A percentile compares a stretch with the other conserved stretches of the same genome.
phyloP scores from a whole-genome alignment of 2,113 vertebrate genomes.

The Cyphomyrus plagiostoma region DNA sequence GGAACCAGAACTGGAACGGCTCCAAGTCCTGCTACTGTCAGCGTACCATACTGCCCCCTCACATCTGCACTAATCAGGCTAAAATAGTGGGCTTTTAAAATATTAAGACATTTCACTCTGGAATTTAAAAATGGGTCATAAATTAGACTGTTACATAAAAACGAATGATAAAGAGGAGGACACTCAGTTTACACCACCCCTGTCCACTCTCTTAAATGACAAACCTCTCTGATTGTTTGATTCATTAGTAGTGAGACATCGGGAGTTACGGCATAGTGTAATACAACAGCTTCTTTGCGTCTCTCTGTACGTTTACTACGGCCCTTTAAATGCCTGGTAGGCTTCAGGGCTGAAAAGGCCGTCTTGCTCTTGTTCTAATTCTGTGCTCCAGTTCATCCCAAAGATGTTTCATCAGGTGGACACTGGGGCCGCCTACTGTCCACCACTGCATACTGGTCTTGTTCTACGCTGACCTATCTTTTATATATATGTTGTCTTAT shows the following conservation, averaged over 20 bases:
- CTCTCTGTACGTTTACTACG: neutral
- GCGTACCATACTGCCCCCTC: neutral
- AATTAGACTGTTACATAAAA: neutral
- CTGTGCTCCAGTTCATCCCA: slow-evolving; percentile 1
- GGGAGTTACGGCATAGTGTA: neutral
- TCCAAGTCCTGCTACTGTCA: neutral
- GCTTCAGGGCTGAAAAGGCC: neutral
- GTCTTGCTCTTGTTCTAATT: neutral
- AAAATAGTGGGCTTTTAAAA: neutral
- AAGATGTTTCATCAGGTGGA: neutral
- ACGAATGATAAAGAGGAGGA: neutral
- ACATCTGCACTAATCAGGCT: neutral
- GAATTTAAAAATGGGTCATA: neutral
- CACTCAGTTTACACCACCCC: neutral
- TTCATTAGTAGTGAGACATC: neutral
- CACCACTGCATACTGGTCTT: neutral
- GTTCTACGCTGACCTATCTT: neutral
- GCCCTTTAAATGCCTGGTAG: neutral
- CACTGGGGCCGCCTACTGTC: slow-evolving; percentile 16
- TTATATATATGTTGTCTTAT: neutral
- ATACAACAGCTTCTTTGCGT: neutral
- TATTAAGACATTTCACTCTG: neutral
- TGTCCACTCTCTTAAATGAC: neutral
- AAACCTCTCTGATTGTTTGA: neutral
- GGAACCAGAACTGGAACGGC: neutral